phyloP scores from a whole-genome alignment of 1,140 invertebrate species.

The Pogonognathellus flavescens region DNA sequence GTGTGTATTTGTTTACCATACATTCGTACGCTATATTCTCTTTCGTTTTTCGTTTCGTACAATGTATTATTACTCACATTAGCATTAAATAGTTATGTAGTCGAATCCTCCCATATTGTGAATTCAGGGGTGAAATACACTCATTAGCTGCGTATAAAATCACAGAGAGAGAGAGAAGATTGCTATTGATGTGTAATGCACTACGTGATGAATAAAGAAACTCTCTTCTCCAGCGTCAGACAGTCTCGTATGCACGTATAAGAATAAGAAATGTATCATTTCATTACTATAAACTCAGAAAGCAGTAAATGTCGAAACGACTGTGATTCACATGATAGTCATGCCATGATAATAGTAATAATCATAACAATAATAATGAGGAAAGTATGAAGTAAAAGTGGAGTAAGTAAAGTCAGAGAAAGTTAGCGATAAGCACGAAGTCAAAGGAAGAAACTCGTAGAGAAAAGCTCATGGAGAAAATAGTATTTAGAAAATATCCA shows the following conservation, averaged over 20 bases:
- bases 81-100: no score
- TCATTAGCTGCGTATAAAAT: constrained; percentile 20
- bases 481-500: constrained; percentile 2
- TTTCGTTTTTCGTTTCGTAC: background rate
- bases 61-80: no score
- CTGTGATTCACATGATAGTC: constrained; percentile 48
- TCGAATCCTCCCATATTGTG: background rate
- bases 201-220: constrained; percentile 24
- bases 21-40: background rate
- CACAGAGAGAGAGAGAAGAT: constrained; percentile 18
- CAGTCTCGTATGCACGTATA: background rate
- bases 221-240: background rate
- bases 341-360: constrained; percentile 42
- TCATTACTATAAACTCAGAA: constrained; percentile 16
- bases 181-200: background rate
- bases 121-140: constrained; percentile 7
- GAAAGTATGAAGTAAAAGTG: constrained; percentile 47
- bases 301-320: constrained; percentile 28
- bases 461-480: constrained; percentile 25
- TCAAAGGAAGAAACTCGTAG: constrained; percentile 34
- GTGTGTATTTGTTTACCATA: constrained; percentile 8
- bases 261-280: constrained; percentile 22
- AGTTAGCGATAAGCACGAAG: constrained; percentile 45
- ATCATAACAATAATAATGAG: constrained; percentile 49
- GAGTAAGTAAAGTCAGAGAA: constrained; percentile 42